Percentiles rank a stretch among this genome's conserved stretches.
Evolutionary conservation across 2,113 vertebrate genomes (phyloP).

Genomic region (Coreoperca whiteheadi): DNA sequence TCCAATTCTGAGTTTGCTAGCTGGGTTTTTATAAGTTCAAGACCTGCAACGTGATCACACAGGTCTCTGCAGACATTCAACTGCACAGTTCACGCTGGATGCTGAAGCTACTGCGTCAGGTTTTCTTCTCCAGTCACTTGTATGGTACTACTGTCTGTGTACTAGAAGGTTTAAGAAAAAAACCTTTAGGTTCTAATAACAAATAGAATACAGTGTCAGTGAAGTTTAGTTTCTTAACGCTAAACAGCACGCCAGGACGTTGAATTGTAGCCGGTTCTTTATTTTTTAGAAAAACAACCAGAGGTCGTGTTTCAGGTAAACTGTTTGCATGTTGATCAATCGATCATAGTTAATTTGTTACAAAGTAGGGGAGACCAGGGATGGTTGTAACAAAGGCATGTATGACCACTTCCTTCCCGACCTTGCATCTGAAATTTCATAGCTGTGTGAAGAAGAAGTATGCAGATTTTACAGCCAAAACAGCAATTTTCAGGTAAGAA

Average conservation of each 20-base stretch:
- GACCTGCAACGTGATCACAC: constrained; percentile 59
- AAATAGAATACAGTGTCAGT: neutral
- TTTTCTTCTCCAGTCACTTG: constrained; percentile 36
- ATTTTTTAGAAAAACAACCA: neutral
- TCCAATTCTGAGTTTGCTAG: constrained; percentile 25
- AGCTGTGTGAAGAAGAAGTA: too few species aligned
- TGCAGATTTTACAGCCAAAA: too few species aligned
- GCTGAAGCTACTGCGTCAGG: constrained; percentile 32
- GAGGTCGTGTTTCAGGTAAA: neutral
- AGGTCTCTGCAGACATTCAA: constrained; percentile 32
- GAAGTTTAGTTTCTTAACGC: neutral
- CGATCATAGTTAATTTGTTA: neutral
- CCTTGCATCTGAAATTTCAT: too few species aligned
- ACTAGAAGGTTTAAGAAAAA: neutral
- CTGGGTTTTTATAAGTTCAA: constrained; percentile 46
- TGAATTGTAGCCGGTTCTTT: neutral
- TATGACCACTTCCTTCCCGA: too few species aligned
- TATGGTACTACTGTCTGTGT: neutral
- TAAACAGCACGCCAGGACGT: neutral
- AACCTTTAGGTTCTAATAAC: neutral
- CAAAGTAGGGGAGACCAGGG: too few species aligned
- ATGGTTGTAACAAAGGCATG: too few species aligned
- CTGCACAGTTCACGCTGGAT: constrained; percentile 24
- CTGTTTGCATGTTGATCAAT: neutral
- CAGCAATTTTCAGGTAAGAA: too few species aligned